Evolutionary conservation across 2,888 invertebrate genomes (phyloP).

Genomic region (Ametastegia equiseti): DNA sequence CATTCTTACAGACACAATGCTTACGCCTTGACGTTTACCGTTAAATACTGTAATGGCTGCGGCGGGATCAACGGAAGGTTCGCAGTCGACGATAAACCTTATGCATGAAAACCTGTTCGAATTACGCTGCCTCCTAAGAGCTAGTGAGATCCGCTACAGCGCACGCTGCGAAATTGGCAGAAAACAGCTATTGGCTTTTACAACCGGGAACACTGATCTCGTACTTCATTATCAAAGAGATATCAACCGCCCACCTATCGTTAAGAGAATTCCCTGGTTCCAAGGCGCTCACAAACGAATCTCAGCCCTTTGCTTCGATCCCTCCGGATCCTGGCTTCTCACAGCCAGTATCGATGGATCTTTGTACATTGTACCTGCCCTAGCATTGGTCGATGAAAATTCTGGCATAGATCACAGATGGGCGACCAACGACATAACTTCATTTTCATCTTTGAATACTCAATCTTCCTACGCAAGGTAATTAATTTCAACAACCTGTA

Average conservation of each 20-base stretch:
- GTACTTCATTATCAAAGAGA: slow-evolving; percentile 70
- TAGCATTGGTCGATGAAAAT: slow-evolving; percentile 79
- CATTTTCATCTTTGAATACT: slow-evolving; percentile 73
- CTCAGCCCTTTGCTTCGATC: slow-evolving; percentile 86
- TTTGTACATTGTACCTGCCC: slow-evolving; percentile 81
- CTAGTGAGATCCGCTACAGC: slow-evolving; percentile 66
- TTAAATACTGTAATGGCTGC: slow-evolving; percentile 57
- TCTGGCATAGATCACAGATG: slow-evolving; percentile 79
- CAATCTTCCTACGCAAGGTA: slow-evolving; percentile 71
- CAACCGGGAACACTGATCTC: slow-evolving; percentile 67
- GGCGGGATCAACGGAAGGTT: slow-evolving; percentile 50
- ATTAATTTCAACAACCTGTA: no score
- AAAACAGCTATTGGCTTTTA: slow-evolving; percentile 69
- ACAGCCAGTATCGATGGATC: slow-evolving; percentile 78
- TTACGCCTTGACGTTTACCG: slow-evolving; percentile 1
- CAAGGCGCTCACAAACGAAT: slow-evolving; percentile 67
- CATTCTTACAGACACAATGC: slow-evolving; percentile 44
- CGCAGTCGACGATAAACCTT: slow-evolving; percentile 57
- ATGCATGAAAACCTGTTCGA: slow-evolving; percentile 67
- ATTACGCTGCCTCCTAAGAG: slow-evolving; percentile 69
- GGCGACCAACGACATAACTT: slow-evolving; percentile 79
- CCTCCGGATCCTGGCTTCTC: slow-evolving; percentile 87
- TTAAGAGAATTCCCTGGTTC: slow-evolving; percentile 72
- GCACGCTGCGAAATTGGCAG: slow-evolving; percentile 66
- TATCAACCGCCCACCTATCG: slow-evolving; percentile 60